These are phyloP conservation scores for Callithrix jacchus DNA, from an alignment of 2,113 vertebrate species.

Conservation along the genomic window DNA sequence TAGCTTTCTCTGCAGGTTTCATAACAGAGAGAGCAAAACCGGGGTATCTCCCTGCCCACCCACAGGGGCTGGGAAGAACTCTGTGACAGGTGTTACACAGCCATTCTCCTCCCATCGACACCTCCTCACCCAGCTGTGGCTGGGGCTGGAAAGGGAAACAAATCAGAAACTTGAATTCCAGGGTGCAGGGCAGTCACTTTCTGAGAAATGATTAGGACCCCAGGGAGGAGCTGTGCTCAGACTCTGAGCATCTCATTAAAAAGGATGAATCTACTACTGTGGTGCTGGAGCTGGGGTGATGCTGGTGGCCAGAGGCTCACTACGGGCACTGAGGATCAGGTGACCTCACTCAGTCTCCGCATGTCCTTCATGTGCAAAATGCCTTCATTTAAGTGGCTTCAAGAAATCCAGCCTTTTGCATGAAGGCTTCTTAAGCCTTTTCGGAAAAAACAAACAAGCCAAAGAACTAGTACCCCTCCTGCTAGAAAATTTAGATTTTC, in stretches of 20 bases:
- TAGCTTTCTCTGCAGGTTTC: slow-evolving; percentile 60
- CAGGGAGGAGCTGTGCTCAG: not conserved
- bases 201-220: not conserved
- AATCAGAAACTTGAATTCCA: not conserved
- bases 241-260: not conserved
- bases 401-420: not conserved
- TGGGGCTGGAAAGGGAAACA: not conserved
- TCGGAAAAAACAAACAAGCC: not conserved
- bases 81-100: slow-evolving; percentile 19
- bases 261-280: not conserved
- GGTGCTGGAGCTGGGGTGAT: not conserved
- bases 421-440: not conserved
- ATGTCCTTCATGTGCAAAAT: not conserved
- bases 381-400: not conserved
- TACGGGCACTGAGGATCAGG: not conserved
- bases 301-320: not conserved
- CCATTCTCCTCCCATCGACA: not conserved
- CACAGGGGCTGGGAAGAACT: not conserved
- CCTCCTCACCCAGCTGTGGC: not conserved
- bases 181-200: not conserved
- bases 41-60: not conserved
- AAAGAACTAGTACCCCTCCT: not conserved
- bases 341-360: not conserved
- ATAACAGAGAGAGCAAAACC: not conserved
- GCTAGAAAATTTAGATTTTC: not conserved